Evolutionary conservation across 2,113 vertebrate genomes (phyloP).

Genomic region (Trematomus loennbergii): DNA sequence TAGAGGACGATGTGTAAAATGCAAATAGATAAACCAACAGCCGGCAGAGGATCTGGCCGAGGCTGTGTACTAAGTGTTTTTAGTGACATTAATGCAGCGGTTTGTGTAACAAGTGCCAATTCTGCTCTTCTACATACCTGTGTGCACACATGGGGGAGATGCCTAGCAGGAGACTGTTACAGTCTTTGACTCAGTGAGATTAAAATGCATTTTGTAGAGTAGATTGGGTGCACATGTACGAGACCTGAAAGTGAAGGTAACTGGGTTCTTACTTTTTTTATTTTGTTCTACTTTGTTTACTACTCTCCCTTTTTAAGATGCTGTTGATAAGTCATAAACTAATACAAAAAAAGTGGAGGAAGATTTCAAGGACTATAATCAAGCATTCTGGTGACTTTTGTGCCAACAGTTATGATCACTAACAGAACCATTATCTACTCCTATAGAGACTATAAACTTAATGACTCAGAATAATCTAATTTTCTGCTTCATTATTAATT

Average conservation of each 20-base stretch:
- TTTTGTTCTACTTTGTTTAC: too few species aligned
- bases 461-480: conserved; percentile 72
- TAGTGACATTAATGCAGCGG: conserved; percentile 13
- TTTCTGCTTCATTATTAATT: conserved; percentile 78
- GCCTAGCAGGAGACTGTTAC: conserved; percentile 12
- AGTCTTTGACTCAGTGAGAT: conserved; percentile 7
- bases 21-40: conserved; percentile 22
- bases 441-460: conserved; percentile 72
- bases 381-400: conserved; percentile 47
- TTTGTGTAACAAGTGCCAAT: background rate
- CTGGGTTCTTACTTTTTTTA: too few species aligned
- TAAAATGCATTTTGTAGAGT: background rate
- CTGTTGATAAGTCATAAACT: too few species aligned
- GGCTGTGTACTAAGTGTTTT: conserved; percentile 34
- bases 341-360: background rate
- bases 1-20: conserved; percentile 17
- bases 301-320: too few species aligned
- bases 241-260: too few species aligned
- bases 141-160: conserved; percentile 9
- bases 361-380: conserved; percentile 40
- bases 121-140: conserved; percentile 18
- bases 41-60: background rate
- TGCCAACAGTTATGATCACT: conserved; percentile 54
- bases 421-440: conserved; percentile 62
- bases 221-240: too few species aligned